Conservation (phyloP, 2,797 vertebrate genomes). For the Urophycis tenuis region DNA sequence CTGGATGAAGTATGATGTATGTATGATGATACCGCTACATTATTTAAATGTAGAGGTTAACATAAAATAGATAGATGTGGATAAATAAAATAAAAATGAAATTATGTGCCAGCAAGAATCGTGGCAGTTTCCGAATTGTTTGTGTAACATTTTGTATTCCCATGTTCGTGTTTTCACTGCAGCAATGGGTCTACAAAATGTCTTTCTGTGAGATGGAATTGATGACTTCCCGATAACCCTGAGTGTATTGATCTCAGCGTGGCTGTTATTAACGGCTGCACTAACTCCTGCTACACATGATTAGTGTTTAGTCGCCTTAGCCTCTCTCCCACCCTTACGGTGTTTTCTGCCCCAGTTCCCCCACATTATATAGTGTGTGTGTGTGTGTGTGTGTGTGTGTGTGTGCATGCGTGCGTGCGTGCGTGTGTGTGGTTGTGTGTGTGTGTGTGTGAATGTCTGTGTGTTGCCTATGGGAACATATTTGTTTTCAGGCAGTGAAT, state of each 20-base stretch:
- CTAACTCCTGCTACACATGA: slow-evolving; percentile 7
- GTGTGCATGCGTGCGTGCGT: not conserved
- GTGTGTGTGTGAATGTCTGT: not conserved
- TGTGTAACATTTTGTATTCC: not conserved
- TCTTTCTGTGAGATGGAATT: not conserved
- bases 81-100: not conserved
- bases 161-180: not conserved
- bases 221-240: slow-evolving; percentile 1
- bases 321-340: slow-evolving; percentile 23
- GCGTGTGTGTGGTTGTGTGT: not conserved
- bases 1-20: too few species aligned
- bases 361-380: not conserved
- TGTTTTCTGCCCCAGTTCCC: slow-evolving; percentile 42
- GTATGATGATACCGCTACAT: too few species aligned
- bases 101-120: not conserved
- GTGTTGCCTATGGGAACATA: not conserved
- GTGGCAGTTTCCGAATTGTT: not conserved
- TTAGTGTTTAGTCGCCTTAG: slow-evolving; percentile 17
- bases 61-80: not conserved
- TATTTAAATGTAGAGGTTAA: not conserved
- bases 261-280: not conserved
- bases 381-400: not conserved
- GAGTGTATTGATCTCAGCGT: not conserved
- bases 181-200: not conserved
- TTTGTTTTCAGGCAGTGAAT: not conserved